These are phyloP conservation scores for Tinea trinotella DNA, from an alignment of 2,888 invertebrate species.

Conservation along the genomic window DNA sequence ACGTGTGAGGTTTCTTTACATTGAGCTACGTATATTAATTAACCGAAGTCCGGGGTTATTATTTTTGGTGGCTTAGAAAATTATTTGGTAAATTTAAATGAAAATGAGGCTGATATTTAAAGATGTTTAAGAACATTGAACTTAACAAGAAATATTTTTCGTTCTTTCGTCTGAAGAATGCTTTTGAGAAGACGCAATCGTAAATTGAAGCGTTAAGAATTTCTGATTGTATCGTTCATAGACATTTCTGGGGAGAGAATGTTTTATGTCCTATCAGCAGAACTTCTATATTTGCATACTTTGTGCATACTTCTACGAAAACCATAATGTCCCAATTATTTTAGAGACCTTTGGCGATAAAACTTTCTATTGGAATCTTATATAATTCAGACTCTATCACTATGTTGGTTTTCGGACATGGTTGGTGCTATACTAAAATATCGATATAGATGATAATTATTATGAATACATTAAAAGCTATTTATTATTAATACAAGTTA, in stretches of 20 bases:
- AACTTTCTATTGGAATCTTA: too few species aligned
- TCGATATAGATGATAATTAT: too few species aligned
- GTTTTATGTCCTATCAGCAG: constrained; percentile 28
- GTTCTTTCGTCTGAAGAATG: constrained; percentile 43
- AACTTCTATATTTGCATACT: constrained; percentile 6
- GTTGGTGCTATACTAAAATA: too few species aligned
- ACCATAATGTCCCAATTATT: not conserved
- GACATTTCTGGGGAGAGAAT: constrained; percentile 41
- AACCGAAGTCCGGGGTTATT: too few species aligned
- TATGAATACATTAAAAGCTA: too few species aligned
- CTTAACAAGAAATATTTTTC: constrained; percentile 44
- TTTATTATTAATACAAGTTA: too few species aligned
- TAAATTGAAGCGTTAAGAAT: constrained; percentile 51
- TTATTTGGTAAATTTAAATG: constrained; percentile 37
- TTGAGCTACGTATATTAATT: not conserved
- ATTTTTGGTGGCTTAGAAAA: not conserved
- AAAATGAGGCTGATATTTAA: constrained; percentile 54
- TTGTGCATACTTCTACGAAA: not conserved
- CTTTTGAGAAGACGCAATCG: constrained; percentile 46
- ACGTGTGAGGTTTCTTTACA: not conserved
- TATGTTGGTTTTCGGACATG: too few species aligned
- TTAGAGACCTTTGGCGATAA: too few species aligned
- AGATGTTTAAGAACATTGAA: constrained; percentile 55
- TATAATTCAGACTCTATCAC: too few species aligned
- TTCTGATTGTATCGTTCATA: constrained; percentile 54